These are phyloP conservation scores for Lucilia sericata DNA, from an alignment of 1,140 invertebrate genomes.

Conservation along the genomic window DNA sequence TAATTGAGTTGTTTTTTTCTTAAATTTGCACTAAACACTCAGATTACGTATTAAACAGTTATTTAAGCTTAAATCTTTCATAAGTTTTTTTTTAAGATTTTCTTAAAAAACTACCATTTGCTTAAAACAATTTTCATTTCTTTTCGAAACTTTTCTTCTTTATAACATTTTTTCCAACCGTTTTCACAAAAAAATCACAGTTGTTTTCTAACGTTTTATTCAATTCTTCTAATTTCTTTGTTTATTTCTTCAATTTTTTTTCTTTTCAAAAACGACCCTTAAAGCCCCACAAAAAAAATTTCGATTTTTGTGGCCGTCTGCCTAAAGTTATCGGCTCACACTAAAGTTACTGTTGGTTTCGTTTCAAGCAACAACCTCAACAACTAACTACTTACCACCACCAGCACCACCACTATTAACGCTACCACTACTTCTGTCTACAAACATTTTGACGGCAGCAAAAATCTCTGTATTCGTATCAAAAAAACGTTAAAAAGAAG, in stretches of 20 bases:
- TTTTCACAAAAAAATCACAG: background rate
- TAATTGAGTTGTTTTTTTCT: background rate
- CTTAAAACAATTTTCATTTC: too few species aligned
- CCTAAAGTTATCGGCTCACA: conserved; percentile 68
- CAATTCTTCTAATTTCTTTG: background rate
- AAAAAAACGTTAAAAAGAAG: background rate
- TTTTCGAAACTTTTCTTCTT: background rate
- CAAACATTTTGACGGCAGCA: background rate
- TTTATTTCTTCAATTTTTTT: background rate
- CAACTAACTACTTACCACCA: background rate
- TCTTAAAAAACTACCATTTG: too few species aligned
- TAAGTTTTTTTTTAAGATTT: background rate
- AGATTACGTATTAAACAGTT: conserved; percentile 8
- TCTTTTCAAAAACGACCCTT: background rate
- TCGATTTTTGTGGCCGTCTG: conserved; percentile 63
- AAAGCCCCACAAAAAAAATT: background rate
- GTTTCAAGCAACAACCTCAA: conserved; percentile 34
- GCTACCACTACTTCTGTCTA: background rate
- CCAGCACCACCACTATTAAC: too few species aligned
- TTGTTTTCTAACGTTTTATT: background rate
- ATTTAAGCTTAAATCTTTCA: background rate
- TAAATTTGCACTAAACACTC: background rate
- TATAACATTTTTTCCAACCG: background rate
- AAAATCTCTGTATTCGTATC: background rate
- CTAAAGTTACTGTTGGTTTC: conserved; percentile 52